Conservation (phyloP, 2,888 invertebrate genomes). For the Drosophila nigritarsus region DNA sequence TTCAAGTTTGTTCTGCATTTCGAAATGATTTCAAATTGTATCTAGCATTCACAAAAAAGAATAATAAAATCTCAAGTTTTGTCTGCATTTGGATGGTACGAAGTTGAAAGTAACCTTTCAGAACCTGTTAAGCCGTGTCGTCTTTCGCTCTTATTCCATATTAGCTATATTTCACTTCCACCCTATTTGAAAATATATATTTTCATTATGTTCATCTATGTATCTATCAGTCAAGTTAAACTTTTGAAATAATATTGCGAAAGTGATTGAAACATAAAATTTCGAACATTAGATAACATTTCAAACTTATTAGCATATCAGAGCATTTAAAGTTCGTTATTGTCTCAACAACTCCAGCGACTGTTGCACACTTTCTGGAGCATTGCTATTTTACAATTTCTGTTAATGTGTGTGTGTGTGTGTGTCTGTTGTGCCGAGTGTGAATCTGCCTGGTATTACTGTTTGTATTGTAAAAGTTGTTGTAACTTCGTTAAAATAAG, state of each 20-base stretch:
- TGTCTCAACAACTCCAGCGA: neutral
- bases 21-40: too few relatives aligned
- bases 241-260: too few relatives aligned
- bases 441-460: slow-evolving; percentile 79
- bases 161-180: neutral
- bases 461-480: slow-evolving; percentile 81
- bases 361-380: slow-evolving; percentile 70
- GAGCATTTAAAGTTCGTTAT: slow-evolving; percentile 26
- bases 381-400: slow-evolving; percentile 58
- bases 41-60: neutral
- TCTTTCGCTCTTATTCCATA: too few relatives aligned
- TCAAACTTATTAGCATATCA: neutral
- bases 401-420: slow-evolving; percentile 29
- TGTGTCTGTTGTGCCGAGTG: slow-evolving; percentile 67
- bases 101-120: neutral
- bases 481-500: slow-evolving; percentile 82
- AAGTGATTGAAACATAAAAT: neutral
- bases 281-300: neutral
- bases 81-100: neutral
- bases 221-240: neutral
- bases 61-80: neutral
- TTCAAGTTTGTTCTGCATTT: neutral
- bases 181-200: neutral
- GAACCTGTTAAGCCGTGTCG: too few relatives aligned
- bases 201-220: neutral